A percentile compares a stretch with the other conserved stretches of the same genome.
These are phyloP conservation scores for Sternotherus odoratus DNA, from an alignment of 2,797 vertebrate species.

Conservation along the genomic window DNA sequence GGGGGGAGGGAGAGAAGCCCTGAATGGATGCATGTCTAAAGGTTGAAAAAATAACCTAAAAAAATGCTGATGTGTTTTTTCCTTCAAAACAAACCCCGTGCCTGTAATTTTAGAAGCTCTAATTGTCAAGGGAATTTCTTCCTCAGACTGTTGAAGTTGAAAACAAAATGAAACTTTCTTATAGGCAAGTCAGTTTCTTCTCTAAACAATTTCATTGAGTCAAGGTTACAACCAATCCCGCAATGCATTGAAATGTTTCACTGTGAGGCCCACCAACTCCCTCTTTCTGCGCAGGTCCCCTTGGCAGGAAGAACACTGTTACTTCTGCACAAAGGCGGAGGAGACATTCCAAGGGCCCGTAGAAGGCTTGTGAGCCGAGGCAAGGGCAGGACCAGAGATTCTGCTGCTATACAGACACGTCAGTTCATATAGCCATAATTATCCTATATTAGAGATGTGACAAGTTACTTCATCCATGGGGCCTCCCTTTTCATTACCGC, in stretches of 20 bases:
- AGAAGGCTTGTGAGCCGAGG: not conserved
- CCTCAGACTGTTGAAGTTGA: slow-evolving; percentile 34
- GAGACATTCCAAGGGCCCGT: not conserved
- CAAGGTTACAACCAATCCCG: not conserved
- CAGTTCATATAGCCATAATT: not conserved
- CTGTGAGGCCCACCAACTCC: not conserved
- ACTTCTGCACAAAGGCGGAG: fast-evolving
- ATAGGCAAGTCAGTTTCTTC: not conserved
- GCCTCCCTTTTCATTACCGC: not conserved
- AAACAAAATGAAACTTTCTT: slow-evolving; percentile 37
- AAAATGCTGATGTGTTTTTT: slow-evolving; percentile 55
- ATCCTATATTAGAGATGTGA: not conserved
- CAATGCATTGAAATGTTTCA: fast-evolving
- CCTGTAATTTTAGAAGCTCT: slow-evolving; percentile 32
- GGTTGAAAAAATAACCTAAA: slow-evolving; percentile 44
- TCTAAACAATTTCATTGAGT: slow-evolving; percentile 3
- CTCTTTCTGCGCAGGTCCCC: not conserved
- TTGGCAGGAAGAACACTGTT: not conserved
- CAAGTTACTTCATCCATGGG: not conserved
- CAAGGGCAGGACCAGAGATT: not conserved
- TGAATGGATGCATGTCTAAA: not conserved
- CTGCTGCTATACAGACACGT: not conserved
- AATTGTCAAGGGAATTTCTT: slow-evolving; percentile 42
- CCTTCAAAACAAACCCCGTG: slow-evolving; percentile 50
- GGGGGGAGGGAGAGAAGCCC: too few species aligned